A percentile compares a stretch with the other conserved stretches of the same genome.
phyloP scores from a whole-genome alignment of 2,797 vertebrate species.

The Saxicola maurus region DNA sequence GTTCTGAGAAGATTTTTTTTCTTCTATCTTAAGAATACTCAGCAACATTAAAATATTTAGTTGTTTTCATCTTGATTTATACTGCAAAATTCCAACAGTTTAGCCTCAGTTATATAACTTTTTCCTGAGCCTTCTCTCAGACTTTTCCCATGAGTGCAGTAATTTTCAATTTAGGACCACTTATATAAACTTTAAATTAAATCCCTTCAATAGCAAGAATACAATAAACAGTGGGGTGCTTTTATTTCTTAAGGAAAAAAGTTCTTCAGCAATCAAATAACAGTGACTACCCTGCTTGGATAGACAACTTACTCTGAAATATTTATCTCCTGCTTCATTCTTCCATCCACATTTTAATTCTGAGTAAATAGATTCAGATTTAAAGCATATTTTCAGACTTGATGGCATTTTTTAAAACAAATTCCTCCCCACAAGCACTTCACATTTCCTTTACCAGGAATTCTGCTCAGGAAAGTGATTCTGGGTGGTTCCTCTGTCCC shows the following conservation, averaged over 20 bases:
- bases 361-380: background rate
- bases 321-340: background rate
- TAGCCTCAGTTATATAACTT: background rate
- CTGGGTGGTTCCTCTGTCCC: background rate
- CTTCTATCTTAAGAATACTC: background rate
- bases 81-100: background rate
- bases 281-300: background rate
- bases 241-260: background rate
- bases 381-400: background rate
- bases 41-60: background rate
- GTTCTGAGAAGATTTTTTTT: background rate
- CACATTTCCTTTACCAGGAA: fast-evolving
- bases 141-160: background rate
- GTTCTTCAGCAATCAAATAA: background rate
- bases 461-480: background rate
- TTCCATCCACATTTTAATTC: background rate
- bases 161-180: background rate
- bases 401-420: background rate
- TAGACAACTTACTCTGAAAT: background rate
- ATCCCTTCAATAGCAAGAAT: background rate
- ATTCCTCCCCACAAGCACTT: background rate
- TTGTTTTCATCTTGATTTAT: background rate
- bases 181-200: background rate
- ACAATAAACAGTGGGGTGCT: background rate
- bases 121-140: background rate